These are phyloP conservation scores for Beroe ovata DNA, from an alignment of 37 sponge, comb jelly and placozoan genomes.

Conservation along the genomic window DNA sequence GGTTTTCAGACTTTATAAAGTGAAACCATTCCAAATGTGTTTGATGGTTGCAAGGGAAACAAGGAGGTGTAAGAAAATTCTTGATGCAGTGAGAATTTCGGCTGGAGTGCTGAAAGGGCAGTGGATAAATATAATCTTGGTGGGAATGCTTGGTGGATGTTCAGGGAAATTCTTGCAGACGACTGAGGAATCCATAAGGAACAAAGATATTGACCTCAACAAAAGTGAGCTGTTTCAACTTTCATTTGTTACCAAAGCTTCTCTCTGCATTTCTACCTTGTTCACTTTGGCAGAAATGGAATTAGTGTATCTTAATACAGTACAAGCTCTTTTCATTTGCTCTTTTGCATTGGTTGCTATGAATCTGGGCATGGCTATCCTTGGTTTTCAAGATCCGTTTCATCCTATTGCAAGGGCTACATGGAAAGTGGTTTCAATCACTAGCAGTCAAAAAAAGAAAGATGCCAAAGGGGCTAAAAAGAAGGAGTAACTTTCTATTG, in stretches of 20 bases:
- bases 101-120: slow-evolving; percentile 16
- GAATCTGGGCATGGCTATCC: slow-evolving; percentile 29
- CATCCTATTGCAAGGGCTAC: slow-evolving; percentile 46
- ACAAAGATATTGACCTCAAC: background rate
- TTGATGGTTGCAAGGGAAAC: slow-evolving; percentile 40
- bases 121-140: background rate
- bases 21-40: slow-evolving; percentile 22
- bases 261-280: background rate
- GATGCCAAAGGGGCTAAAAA: background rate
- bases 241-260: slow-evolving; percentile 57
- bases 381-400: slow-evolving; percentile 32
- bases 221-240: slow-evolving; percentile 39
- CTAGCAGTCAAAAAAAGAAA: background rate
- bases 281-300: background rate
- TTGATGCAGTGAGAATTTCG: background rate
- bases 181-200: slow-evolving; percentile 50
- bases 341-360: background rate
- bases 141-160: slow-evolving; percentile 57
- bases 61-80: slow-evolving; percentile 41
- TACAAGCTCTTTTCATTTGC: slow-evolving; percentile 23
- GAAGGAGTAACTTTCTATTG: too few species aligned
- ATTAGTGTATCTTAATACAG: background rate
- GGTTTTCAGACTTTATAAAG: slow-evolving; percentile 36
- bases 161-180: slow-evolving; percentile 61
- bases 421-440: slow-evolving; percentile 32